Evolutionary conservation across 2,113 vertebrate genomes (phyloP), one percentile per base, ranked within the genome.

Genomic region (Bettongia penicillata): DNA sequence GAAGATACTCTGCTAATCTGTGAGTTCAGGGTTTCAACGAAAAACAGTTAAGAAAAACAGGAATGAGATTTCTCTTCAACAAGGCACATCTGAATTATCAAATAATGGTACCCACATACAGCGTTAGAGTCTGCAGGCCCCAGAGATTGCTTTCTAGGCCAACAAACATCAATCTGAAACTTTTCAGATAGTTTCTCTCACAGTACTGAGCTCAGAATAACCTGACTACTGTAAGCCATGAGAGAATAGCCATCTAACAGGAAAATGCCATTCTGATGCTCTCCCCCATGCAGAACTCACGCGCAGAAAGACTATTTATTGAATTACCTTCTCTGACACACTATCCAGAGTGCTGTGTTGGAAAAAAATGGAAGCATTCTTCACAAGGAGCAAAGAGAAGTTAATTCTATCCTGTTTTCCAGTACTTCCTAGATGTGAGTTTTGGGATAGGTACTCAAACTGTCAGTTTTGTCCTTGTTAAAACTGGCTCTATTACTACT

Each of bases 1-100:
- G 90, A 96, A 52, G 77, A 92, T 92, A 96, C 91, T 91, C 84
- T 90, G 53, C 97, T 10, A 50, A 28, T 50, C 90, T 90, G 4
- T 90, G 90, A 50, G 25, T 25, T 90, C 90, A 90, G 25, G 25
- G 50, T 90, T 97, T 55, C 91, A 84, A 48, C 90, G 52, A 90
- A 96, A 96, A 97, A 94, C 94, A 97, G 51, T 91, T 84, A 95
- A 47, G 94, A 92, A 90, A 91, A 51, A 94, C 51, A 51, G 89
- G 25, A 52, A 68, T 96, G 94, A 93, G 49, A 97, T 92, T 94
- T 91, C 51, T 94, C 4, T 0, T 89, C 91, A 68, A 93, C 0
- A 14, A 26, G 37, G 6, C 37, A 28, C 61, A 28, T 90, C 97
- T 89, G 55, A 89, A 92, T 96, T 94, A 93, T 61, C 93, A 95